Evolutionary conservation across 2,888 invertebrate genomes (phyloP), one percentile per base, ranked within the genome.

Genomic region (Biston betularia): DNA sequence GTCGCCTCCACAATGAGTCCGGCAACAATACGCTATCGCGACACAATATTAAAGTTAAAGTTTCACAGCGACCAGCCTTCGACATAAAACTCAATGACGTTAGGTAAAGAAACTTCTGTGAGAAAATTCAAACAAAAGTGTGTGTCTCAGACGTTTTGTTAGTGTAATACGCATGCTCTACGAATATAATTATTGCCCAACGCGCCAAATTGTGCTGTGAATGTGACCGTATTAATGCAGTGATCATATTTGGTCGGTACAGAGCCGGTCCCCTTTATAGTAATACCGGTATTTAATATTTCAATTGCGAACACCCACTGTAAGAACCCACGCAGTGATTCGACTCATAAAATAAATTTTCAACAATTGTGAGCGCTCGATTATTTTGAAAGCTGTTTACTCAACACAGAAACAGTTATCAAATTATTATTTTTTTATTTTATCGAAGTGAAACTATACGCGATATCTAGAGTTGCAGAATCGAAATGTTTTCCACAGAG

Each of bases 1-100:
- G 82, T 75, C 80, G 77, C 76, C 78, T 76, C 81, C 80, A 90
- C 89, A 90, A 90, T 90, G 80, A 83, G 77, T 84, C 79, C 80
- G 79, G 83, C 86, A 85, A 92, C 92, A 92, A 92, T 92, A 86
- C 86, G 73, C 73, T 80, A 87, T 87, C 89, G 83, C 88, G 91
- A 90, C 89, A 90, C 81, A 83, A 88, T 88, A 89, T 89, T 86
- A 88, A 83, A 85, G 73, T 84, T 83, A 83, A 84, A 88, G 85
- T 90, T 89, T 92, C 93, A 87, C 92, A 92, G 85, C 83, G 86
- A 85, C 81, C 86, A 87, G 89, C 88, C 92, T 90, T 90, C 90
- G 87, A 85, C 86, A 85, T 88, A 85, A 88, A 85, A 87, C 82
- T 89, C 90, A 90, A 89, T 92, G 92, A 90, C 92, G 86, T 81